Evolutionary conservation across 2,888 invertebrate genomes (phyloP), one percentile per base, ranked within the genome.

Genomic region (Charanyca ferruginea): DNA sequence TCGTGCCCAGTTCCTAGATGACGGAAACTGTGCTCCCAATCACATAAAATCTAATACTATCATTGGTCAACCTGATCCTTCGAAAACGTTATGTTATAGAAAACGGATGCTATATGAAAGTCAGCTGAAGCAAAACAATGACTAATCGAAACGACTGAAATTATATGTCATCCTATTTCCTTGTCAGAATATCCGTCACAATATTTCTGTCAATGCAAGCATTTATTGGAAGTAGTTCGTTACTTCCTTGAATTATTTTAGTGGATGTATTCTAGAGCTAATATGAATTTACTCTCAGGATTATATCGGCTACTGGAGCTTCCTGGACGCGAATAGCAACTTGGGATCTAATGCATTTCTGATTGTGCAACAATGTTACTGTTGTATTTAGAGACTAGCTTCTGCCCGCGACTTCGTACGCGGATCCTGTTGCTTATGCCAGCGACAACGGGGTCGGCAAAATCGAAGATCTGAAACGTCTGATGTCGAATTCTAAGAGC

Each of bases 271-370:
- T 81, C 70, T 73, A 70, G 68, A 67, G 67, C 78, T 77, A 70
- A 72, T 80, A 77, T 78, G 65, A 75, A 79, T 84, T 78, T 83
- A 70, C 79, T 81, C 74, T 78, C 44, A 80, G 77, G 69, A 81
- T 79, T 80, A 80, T 83, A 85, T 83, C 82, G 71, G 77, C 76
- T 73, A 73, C 78, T 78, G 68, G 69, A 85, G 85, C 88, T 92
- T 93, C 89, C 91, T 91, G 89, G 81, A 88, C 85, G 79, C 77
- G 90, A 93, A 92, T 91, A n/a, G n/a, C n/a, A 76, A 73, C 75
- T 66, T 66, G 75, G 82, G 85, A 87, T 91, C 84, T 82, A 87
- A 88, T 86, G 84, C 84, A 83, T 80, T 85, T 83, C 80, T 84
- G 84, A 89, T 90, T 89, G 85, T 85, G 84, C 80, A 89, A 86